phyloP scores from a whole-genome alignment of 2,113 vertebrate species.

The Charadrius vociferus region DNA sequence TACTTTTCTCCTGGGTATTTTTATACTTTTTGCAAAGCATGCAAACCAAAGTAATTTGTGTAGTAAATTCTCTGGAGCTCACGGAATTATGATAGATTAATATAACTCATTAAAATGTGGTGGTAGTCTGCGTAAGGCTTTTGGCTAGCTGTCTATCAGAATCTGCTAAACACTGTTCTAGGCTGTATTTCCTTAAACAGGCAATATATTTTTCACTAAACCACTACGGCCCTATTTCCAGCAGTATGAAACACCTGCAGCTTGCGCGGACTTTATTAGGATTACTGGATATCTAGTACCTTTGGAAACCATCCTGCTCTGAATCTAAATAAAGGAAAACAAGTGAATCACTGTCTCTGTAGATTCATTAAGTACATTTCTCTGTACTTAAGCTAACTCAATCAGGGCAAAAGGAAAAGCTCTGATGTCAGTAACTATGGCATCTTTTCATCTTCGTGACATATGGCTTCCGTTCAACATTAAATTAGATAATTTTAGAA shows the following conservation, averaged over 20 bases:
- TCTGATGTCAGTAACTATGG: background rate
- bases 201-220: background rate
- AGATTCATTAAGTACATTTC: background rate
- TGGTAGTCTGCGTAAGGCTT: background rate
- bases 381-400: background rate
- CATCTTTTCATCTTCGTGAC: background rate
- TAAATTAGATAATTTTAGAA: background rate
- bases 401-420: background rate
- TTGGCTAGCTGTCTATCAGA: background rate
- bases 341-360: background rate
- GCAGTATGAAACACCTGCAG: background rate
- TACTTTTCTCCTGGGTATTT: background rate
- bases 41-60: background rate
- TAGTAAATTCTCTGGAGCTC: background rate
- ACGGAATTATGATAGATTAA: background rate
- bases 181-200: background rate
- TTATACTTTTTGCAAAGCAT: background rate
- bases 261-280: background rate
- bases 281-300: background rate
- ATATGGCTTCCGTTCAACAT: background rate
- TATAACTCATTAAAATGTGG: background rate
- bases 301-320: background rate
- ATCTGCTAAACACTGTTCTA: background rate
- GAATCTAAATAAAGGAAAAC: background rate
- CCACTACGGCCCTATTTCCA: background rate